Percentiles rank a stretch among this genome's conserved stretches.
These are phyloP conservation scores for Diarsia rubi DNA, from an alignment of 2,888 invertebrate genomes.

Conservation along the genomic window DNA sequence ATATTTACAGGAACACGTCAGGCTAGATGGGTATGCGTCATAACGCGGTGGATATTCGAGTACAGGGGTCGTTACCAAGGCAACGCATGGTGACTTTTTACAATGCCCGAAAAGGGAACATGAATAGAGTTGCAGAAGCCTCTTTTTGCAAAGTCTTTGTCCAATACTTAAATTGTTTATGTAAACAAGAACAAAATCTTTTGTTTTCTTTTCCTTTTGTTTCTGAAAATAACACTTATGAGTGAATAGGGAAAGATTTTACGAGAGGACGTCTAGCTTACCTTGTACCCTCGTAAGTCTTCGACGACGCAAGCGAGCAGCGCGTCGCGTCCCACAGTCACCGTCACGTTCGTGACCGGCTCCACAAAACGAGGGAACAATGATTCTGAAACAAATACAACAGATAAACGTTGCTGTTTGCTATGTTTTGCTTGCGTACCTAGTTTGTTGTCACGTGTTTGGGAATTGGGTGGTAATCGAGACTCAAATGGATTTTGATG, in stretches of 20 bases:
- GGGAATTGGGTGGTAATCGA: background rate
- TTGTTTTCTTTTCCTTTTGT: background rate
- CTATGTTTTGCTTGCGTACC: slow-evolving; percentile 26
- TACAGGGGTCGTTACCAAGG: slow-evolving; percentile 18
- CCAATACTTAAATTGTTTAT: background rate
- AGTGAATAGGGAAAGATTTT: slow-evolving; percentile 18
- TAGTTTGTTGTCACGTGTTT: slow-evolving; percentile 7
- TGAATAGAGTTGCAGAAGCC: slow-evolving; percentile 1
- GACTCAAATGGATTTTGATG: background rate
- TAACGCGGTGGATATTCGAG: slow-evolving; percentile 21
- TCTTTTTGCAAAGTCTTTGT: slow-evolving; percentile 8
- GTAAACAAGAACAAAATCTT: background rate
- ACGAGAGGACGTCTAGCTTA: slow-evolving; percentile 75
- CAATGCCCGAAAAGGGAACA: slow-evolving; percentile 1
- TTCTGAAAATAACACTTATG: slow-evolving; percentile 14
- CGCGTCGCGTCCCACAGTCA: slow-evolving; percentile 96
- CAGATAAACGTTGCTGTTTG: slow-evolving; percentile 49
- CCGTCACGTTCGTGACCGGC: slow-evolving; percentile 97
- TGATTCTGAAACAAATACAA: slow-evolving; percentile 83
- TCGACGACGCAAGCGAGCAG: slow-evolving; percentile 97
- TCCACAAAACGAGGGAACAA: slow-evolving; percentile 96
- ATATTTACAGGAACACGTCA: slow-evolving; percentile 14
- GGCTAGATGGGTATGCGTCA: slow-evolving; percentile 17
- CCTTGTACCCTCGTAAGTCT: slow-evolving; percentile 96
- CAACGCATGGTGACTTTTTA: slow-evolving; percentile 10